Evolutionary conservation across 1,140 invertebrate genomes (phyloP).

Genomic region (Asbolus verrucosus): DNA sequence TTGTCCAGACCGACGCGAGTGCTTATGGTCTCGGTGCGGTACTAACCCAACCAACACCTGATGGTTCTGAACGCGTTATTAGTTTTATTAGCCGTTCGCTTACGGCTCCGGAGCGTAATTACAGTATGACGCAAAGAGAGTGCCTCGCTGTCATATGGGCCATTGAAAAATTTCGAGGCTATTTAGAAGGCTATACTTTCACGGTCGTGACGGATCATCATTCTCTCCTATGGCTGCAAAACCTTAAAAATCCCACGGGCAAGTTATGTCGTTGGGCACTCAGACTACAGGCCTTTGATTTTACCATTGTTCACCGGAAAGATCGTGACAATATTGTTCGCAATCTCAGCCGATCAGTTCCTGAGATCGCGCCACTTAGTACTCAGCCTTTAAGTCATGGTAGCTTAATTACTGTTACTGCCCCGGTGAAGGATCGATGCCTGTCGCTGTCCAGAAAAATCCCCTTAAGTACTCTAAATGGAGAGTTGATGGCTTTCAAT

Average conservation of each 20-base stretch:
- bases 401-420: not conserved
- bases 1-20: slow-evolving; percentile 38
- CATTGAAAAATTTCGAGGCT: slow-evolving; percentile 63
- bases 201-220: slow-evolving; percentile 66
- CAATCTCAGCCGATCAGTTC: slow-evolving; percentile 52
- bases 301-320: slow-evolving; percentile 62
- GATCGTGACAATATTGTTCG: slow-evolving; percentile 56
- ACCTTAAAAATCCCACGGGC: slow-evolving; percentile 62
- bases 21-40: slow-evolving; percentile 54
- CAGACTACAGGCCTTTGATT: slow-evolving; percentile 62
- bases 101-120: not conserved
- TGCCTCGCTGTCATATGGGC: slow-evolving; percentile 63
- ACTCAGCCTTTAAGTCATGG: not conserved
- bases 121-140: slow-evolving; percentile 63
- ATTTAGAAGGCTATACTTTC: slow-evolving; percentile 64
- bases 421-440: not conserved
- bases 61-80: slow-evolving; percentile 36
- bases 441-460: not conserved
- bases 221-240: slow-evolving; percentile 65
- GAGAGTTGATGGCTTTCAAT: no score
- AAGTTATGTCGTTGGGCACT: slow-evolving; percentile 65
- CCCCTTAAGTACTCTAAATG: no score
- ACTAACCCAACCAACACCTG: no score
- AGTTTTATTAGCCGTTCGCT: slow-evolving; percentile 59
- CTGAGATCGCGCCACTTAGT: not conserved